Evolutionary conservation across 1,140 invertebrate genomes (phyloP), one percentile per base, ranked within the genome.

Genomic region (Megalopta genalis): DNA sequence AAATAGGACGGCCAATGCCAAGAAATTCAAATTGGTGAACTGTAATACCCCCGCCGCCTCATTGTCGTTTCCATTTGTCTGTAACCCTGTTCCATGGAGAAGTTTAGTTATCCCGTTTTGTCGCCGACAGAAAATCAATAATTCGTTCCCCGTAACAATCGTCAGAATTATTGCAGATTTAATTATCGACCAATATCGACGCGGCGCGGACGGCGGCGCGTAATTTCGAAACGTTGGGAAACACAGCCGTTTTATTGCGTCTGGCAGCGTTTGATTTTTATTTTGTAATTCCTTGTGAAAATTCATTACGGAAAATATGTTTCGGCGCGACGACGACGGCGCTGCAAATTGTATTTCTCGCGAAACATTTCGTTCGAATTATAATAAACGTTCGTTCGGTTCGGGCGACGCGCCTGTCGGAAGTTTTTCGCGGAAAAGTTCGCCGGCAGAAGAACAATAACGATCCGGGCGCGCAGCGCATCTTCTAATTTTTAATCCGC

Each of bases 111-210:
- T 23, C 16, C 63, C 21, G 63, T 42, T 65, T 23, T 65, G 21
- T 23, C 63, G 37, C 23, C 21, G 63, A 23, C 63, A 65, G 37
- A 37, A 65, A 65, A 65, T 65, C 63, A 42, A 65, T 65, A 65
- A 23, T 42, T 42, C 63, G 63, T 65, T 23, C 4, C n/a, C n/a
- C 37, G 63, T 37, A 21, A 65, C 63, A 65, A 42, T 65, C 37
- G 63, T 65, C 21, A 5, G 63, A 65, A 65, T 65, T 65, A 65
- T 65, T 65, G 39, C 63, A 23, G 37, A 42, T 65, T 65, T 65
- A 65, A 65, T 65, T 65, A 42, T 42, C 21, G n/a, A 65, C 63
- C 37, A 23, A 65, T 42, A 21, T 12, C 37, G 37, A 7, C 42
- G 8, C 18, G 21, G 8, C 18, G 21, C 21, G 37, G 8, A n/a